A percentile compares a stretch with the other conserved stretches of the same genome.
Evolutionary conservation across 2,888 invertebrate species (phyloP).

Genomic region (Sinohyriopsis cumingii): DNA sequence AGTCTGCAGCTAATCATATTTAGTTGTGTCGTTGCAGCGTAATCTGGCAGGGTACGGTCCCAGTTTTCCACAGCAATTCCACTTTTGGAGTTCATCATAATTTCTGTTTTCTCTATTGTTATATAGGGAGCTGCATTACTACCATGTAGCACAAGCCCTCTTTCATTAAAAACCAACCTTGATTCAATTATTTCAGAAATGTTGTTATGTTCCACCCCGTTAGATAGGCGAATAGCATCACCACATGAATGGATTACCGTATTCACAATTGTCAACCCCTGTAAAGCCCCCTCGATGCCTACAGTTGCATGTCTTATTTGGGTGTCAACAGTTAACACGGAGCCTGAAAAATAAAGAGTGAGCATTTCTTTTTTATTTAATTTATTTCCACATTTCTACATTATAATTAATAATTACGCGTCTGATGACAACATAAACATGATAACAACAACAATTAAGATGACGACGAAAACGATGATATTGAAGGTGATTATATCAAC

Average conservation of each 20-base stretch:
- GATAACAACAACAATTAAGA: no score
- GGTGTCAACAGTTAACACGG: background rate
- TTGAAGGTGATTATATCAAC: no score
- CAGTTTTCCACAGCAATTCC: slow-evolving; percentile 7
- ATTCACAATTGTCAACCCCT: background rate
- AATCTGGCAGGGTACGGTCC: background rate
- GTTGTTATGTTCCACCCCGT: background rate
- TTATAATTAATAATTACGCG: no score
- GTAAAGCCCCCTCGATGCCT: slow-evolving; percentile 6
- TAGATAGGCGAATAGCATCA: background rate
- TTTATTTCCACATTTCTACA: no score
- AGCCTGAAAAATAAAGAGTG: background rate
- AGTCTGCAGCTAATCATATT: no score
- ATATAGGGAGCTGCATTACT: background rate
- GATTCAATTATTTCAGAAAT: background rate
- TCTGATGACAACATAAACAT: no score
- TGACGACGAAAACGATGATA: no score
- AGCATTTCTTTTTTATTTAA: no score
- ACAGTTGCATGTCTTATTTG: slow-evolving; percentile 6
- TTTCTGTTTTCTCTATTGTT: background rate
- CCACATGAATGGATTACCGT: background rate
- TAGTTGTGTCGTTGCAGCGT: background rate
- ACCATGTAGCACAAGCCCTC: background rate
- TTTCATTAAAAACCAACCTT: no score
- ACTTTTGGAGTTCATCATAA: background rate